A percentile compares a stretch with the other conserved stretches of the same genome.
phyloP scores from a whole-genome alignment of 2,113 vertebrate genomes.

The Ibidorhyncha struthersii region DNA sequence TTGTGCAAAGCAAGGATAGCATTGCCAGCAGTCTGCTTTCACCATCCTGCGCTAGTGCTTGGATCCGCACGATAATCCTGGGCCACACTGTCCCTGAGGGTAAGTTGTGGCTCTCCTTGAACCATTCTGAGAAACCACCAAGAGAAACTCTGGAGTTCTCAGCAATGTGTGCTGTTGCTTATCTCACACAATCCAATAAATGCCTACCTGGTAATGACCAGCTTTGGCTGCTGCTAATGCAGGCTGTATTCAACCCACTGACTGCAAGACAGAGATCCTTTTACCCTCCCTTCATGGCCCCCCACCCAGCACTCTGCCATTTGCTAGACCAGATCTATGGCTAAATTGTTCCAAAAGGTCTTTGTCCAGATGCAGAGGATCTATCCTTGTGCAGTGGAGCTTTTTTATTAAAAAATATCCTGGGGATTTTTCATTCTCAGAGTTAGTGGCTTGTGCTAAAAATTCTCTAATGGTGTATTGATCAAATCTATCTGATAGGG shows the following conservation, averaged over 20 bases:
- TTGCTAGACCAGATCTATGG: neutral
- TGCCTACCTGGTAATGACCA: neutral
- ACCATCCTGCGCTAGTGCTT: neutral
- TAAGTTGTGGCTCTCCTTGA: neutral
- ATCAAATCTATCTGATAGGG: neutral
- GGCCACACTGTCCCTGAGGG: neutral
- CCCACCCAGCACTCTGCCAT: neutral
- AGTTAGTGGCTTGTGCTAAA: neutral
- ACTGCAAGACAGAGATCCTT: neutral
- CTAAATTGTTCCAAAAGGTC: neutral
- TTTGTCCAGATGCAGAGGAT: neutral
- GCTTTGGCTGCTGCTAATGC: neutral
- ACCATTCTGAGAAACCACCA: neutral
- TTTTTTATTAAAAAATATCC: neutral
- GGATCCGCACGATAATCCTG: fast-evolving
- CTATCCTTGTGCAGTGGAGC: neutral
- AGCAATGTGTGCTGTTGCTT: neutral
- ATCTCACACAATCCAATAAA: neutral
- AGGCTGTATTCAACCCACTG: neutral
- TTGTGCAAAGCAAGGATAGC: neutral
- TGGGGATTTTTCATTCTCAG: neutral
- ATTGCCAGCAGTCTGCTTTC: neutral
- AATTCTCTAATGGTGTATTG: neutral
- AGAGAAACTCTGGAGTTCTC: neutral
- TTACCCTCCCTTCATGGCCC: neutral